These are phyloP conservation scores for Hydrozoanthus tunicans DNA, from an alignment of 64 coral and sea anemone genomes.

Conservation along the genomic window DNA sequence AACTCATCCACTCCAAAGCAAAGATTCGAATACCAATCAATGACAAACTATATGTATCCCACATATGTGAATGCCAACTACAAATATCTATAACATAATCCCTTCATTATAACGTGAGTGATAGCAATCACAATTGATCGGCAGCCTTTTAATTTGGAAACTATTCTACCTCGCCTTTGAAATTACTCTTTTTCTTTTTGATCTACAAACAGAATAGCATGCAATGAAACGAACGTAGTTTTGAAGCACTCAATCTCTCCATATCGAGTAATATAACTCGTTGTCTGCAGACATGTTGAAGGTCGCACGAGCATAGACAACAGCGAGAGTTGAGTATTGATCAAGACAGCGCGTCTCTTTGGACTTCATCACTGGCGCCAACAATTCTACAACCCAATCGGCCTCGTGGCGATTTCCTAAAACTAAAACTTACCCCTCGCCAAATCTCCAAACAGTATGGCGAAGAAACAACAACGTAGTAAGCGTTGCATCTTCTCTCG, in stretches of 20 bases:
- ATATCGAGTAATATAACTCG: neutral
- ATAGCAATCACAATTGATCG: too few species aligned
- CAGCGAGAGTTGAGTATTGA: neutral
- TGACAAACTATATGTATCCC: neutral
- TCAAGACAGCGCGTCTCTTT: neutral
- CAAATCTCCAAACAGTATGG: neutral
- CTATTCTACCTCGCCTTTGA: too few species aligned
- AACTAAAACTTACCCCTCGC: neutral
- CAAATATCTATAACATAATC: neutral
- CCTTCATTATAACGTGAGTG: neutral
- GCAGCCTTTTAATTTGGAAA: too few species aligned
- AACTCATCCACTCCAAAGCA: neutral
- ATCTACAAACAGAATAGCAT: too few species aligned
- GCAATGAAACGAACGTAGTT: too few species aligned
- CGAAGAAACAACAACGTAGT: neutral
- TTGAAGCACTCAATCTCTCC: too few species aligned
- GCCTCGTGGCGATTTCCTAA: neutral
- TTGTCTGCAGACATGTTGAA: neutral
- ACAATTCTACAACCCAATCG: neutral
- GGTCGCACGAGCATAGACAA: neutral
- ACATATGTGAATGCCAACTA: neutral
- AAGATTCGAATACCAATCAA: neutral
- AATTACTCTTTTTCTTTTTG: too few species aligned
- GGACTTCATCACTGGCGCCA: neutral
- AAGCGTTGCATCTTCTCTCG: neutral